phyloP scores from a whole-genome alignment of 2,797 vertebrate genomes.

The Aeoliscus strigatus region DNA sequence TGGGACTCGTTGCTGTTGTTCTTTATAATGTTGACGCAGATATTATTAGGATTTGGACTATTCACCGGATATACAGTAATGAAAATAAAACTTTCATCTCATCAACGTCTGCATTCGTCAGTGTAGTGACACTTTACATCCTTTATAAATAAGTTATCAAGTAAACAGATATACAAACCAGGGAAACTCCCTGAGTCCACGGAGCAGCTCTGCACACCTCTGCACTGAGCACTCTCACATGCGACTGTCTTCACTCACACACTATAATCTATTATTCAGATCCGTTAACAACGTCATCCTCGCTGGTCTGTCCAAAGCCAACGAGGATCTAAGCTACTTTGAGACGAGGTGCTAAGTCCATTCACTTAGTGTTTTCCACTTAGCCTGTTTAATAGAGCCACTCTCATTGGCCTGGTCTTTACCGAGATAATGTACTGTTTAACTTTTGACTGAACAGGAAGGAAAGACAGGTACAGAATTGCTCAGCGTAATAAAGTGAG shows the following conservation, averaged over 20 bases:
- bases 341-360: constrained; percentile 35
- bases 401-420: constrained; percentile 52
- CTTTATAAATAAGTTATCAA: too few species aligned
- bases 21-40: too few species aligned
- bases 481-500: too few species aligned
- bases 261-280: constrained; percentile 65
- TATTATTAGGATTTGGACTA: too few species aligned
- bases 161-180: too few species aligned
- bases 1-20: too few species aligned
- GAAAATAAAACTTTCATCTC: too few species aligned
- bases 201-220: constrained; percentile 32
- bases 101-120: too few species aligned
- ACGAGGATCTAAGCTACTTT: constrained; percentile 47
- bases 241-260: constrained; percentile 38
- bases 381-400: constrained; percentile 47
- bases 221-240: constrained; percentile 23
- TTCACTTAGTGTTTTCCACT: constrained; percentile 37
- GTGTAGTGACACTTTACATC: too few species aligned
- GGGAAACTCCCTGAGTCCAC: too few species aligned
- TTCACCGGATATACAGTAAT: too few species aligned
- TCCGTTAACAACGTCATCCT: constrained; percentile 52
- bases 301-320: constrained; percentile 53
- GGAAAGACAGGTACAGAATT: too few species aligned
- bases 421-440: constrained; percentile 4
- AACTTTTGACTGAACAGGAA: not conserved